Conservation (phyloP, 2,113 vertebrate species). For the Tachysurus fulvidraco region DNA sequence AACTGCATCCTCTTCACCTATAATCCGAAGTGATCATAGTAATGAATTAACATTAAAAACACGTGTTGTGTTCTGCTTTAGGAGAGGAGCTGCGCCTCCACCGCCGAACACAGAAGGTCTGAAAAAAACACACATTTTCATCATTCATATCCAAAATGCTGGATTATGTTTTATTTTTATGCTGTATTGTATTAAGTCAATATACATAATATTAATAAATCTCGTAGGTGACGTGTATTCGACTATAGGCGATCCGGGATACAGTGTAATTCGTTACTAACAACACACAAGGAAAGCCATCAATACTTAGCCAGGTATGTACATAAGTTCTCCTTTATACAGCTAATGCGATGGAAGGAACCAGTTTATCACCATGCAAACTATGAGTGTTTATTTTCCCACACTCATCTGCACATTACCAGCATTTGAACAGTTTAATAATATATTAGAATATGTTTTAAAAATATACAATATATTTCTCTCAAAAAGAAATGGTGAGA, state of each 20-base stretch:
- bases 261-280: conserved; percentile 70
- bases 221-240: conserved; percentile 66
- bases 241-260: conserved; percentile 60
- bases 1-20: not conserved
- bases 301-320: not conserved
- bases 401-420: not conserved
- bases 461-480: too few relatives aligned
- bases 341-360: not conserved
- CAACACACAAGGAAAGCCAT: conserved; percentile 6
- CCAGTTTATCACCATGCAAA: not conserved
- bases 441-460: too few relatives aligned
- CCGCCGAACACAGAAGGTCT: conserved; percentile 62
- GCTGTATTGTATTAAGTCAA: not conserved
- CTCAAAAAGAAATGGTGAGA: too few relatives aligned
- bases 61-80: conserved; percentile 66
- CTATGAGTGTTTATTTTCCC: not conserved
- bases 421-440: not conserved
- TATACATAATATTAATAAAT: conserved; percentile 5
- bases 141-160: not conserved
- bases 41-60: not conserved
- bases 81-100: conserved; percentile 77
- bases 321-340: not conserved
- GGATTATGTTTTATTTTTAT: not conserved
- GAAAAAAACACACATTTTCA: not conserved
- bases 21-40: too few relatives aligned